phyloP scores from a whole-genome alignment of 1,140 invertebrate species.

The Tetranychus cinnabarinus region DNA sequence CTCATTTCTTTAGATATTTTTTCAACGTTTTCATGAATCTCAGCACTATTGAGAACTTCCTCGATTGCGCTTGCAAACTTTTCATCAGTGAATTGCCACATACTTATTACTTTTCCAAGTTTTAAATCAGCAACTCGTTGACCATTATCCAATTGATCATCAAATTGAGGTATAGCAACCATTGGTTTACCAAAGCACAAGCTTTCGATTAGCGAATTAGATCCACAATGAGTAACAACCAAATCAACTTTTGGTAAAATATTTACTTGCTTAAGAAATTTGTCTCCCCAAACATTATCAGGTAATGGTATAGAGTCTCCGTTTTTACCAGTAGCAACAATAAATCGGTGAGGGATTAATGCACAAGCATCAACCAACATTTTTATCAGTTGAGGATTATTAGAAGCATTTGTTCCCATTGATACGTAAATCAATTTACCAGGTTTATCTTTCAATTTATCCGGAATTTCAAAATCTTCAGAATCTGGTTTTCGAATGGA shows the following conservation, averaged over 20 bases:
- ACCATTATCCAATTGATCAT: conserved; percentile 6
- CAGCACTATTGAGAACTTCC: not conserved
- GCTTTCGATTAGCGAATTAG: not conserved
- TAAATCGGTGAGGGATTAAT: not conserved
- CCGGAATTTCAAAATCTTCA: not conserved
- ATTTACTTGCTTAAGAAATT: not conserved
- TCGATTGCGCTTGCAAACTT: not conserved
- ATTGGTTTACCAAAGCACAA: conserved; percentile 1
- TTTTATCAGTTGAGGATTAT: conserved; percentile 7
- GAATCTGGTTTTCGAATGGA: not conserved
- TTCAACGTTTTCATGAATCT: not conserved
- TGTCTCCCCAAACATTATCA: not conserved
- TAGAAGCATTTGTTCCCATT: conserved; percentile 10
- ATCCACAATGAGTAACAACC: not conserved
- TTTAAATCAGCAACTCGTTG: conserved; percentile 4
- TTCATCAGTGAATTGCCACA: not conserved
- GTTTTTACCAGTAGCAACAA: not conserved
- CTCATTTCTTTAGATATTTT: not conserved
- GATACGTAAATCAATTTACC: conserved; percentile 8
- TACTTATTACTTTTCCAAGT: not conserved
- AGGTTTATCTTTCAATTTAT: not conserved
- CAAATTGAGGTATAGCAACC: not conserved
- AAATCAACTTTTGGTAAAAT: not conserved
- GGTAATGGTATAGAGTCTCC: not conserved
- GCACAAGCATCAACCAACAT: not conserved